Percentiles rank a stretch among this genome's conserved stretches.
phyloP scores from a whole-genome alignment of 2,113 vertebrate genomes.

The Geococcyx californianus region DNA sequence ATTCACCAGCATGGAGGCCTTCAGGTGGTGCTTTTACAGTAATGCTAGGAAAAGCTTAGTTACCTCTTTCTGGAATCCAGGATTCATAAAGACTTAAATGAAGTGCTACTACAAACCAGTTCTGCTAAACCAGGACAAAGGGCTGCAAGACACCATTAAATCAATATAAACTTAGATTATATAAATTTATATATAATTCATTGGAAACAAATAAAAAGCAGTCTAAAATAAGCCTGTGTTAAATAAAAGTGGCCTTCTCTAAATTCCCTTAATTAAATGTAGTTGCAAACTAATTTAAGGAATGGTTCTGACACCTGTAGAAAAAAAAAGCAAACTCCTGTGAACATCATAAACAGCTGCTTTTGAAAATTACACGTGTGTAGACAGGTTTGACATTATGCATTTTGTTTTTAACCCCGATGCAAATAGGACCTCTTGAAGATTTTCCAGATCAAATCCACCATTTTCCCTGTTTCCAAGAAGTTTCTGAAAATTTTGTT shows the following conservation, averaged over 20 bases:
- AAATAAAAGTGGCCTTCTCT: background rate
- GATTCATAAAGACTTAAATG: background rate
- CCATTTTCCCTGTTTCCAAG: background rate
- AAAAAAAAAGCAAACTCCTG: background rate
- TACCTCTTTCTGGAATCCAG: background rate
- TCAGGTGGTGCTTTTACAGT: background rate
- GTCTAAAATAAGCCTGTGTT: background rate
- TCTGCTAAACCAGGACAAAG: background rate
- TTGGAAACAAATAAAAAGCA: background rate
- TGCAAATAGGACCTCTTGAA: background rate
- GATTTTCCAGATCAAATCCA: background rate
- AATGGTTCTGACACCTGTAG: background rate
- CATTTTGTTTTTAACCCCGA: background rate
- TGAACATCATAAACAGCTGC: background rate
- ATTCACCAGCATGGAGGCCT: background rate
- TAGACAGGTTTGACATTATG: background rate
- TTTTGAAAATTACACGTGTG: background rate
- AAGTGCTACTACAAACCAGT: background rate
- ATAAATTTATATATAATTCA: background rate
- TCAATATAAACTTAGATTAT: background rate
- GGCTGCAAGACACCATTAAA: background rate
- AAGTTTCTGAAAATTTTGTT: background rate
- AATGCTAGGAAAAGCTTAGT: background rate
- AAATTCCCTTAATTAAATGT: background rate
- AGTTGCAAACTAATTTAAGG: background rate